Conservation (phyloP, 2,888 invertebrate species). For the Podabrus alpinus region DNA sequence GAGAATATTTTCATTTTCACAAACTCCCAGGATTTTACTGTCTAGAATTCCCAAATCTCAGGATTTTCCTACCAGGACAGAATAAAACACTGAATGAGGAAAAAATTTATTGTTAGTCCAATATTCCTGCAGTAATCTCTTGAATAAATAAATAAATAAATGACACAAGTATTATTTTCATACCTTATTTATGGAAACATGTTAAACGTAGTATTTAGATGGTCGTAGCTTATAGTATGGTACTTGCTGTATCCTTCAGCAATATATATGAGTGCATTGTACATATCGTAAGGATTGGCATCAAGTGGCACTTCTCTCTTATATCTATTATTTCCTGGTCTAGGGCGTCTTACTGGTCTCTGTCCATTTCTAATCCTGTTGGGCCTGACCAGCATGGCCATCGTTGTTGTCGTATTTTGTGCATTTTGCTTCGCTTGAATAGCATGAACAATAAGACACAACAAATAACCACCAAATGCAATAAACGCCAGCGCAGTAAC, state of each 20-base stretch:
- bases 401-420: conserved; percentile 44
- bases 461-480: conserved; percentile 82
- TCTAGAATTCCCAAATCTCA: no score
- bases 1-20: no score
- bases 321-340: conserved; percentile 14
- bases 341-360: conserved; percentile 34
- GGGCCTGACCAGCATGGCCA: conserved; percentile 20
- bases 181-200: neutral
- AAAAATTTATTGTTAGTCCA: neutral
- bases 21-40: no score
- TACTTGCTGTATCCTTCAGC: conserved; percentile 63
- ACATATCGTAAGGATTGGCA: conserved; percentile 57
- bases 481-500: conserved; percentile 80
- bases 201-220: conserved; percentile 33
- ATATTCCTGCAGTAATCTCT: neutral
- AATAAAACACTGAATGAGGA: neutral
- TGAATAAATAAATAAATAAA: no score
- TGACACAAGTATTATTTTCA: no score
- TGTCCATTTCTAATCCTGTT: conserved; percentile 31
- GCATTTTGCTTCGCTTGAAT: conserved; percentile 65
- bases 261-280: conserved; percentile 58
- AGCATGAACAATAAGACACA: conserved; percentile 77
- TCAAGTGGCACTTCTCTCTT: conserved; percentile 42
- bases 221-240: conserved; percentile 48
- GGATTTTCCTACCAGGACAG: neutral